phyloP scores from a whole-genome alignment of 2,113 vertebrate species.

The Erythrolamprus reginae region DNA sequence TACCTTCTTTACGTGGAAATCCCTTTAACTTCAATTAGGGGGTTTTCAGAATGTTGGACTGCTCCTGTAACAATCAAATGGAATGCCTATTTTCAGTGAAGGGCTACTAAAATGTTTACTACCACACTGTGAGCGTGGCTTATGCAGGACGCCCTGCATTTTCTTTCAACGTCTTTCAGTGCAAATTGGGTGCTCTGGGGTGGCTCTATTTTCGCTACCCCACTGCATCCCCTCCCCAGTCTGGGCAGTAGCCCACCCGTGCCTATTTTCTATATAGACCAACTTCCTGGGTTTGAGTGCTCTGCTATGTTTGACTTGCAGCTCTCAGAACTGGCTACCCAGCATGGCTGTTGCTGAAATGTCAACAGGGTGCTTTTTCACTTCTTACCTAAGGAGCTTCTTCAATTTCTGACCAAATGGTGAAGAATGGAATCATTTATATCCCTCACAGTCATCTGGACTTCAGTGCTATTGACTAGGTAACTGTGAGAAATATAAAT shows the following conservation, averaged over 20 bases:
- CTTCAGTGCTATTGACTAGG: not conserved
- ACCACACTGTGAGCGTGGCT: too few relatives aligned
- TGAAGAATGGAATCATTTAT: not conserved
- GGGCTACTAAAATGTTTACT: too few relatives aligned
- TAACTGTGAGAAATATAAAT: not conserved
- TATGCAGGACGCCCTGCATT: too few relatives aligned
- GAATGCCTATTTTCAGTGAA: not conserved
- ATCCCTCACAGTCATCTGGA: not conserved
- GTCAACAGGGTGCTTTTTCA: not conserved
- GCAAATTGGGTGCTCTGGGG: too few relatives aligned
- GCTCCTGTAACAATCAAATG: not conserved
- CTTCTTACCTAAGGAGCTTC: not conserved
- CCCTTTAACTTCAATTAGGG: not conserved
- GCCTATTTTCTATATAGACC: not conserved
- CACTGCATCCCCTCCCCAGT: too few relatives aligned
- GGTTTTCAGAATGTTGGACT: not conserved
- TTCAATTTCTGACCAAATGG: not conserved
- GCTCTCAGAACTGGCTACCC: not conserved
- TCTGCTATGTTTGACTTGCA: not conserved
- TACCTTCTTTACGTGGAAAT: not conserved
- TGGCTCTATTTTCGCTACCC: too few relatives aligned
- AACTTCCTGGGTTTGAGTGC: not conserved
- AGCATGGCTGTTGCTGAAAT: not conserved
- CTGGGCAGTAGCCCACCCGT: too few relatives aligned
- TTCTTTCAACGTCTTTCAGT: too few relatives aligned